These are phyloP conservation scores for Typhlomys cinereus DNA, from an alignment of 2,113 vertebrate species.

Conservation along the genomic window DNA sequence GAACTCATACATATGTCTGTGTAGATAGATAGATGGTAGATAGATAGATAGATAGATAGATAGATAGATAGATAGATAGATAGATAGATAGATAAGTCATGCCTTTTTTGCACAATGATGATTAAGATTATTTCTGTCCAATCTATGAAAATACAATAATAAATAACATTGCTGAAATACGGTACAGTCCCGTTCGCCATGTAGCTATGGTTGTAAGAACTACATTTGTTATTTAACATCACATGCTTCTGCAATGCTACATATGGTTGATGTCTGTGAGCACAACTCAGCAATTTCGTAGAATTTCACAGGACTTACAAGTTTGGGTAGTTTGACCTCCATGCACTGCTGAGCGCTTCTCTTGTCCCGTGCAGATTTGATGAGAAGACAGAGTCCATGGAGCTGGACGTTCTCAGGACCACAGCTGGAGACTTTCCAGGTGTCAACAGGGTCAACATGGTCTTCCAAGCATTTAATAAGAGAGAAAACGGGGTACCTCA, in stretches of 20 bases:
- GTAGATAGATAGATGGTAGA: too few relatives aligned
- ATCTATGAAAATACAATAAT: neutral
- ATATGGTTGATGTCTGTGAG: neutral
- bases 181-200: neutral
- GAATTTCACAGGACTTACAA: neutral
- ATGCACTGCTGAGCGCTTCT: neutral
- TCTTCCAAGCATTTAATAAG: conserved; percentile 89
- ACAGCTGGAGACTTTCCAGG: conserved; percentile 90
- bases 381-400: conserved; percentile 88
- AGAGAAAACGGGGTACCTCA: neutral
- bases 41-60: too few relatives aligned
- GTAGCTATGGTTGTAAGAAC: neutral
- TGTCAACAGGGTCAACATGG: conserved; percentile 90
- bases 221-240: neutral
- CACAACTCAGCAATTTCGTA: neutral
- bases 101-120: neutral
- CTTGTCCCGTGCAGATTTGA: conserved; percentile 87
- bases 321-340: neutral
- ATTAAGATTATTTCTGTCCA: neutral
- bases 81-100: too few relatives aligned
- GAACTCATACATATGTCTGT: neutral
- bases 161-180: neutral
- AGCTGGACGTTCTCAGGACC: conserved; percentile 88
- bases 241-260: neutral
- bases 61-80: too few relatives aligned